These are phyloP conservation scores for Drosophila fungiperda DNA, from an alignment of 2,888 invertebrate species.

Conservation along the genomic window DNA sequence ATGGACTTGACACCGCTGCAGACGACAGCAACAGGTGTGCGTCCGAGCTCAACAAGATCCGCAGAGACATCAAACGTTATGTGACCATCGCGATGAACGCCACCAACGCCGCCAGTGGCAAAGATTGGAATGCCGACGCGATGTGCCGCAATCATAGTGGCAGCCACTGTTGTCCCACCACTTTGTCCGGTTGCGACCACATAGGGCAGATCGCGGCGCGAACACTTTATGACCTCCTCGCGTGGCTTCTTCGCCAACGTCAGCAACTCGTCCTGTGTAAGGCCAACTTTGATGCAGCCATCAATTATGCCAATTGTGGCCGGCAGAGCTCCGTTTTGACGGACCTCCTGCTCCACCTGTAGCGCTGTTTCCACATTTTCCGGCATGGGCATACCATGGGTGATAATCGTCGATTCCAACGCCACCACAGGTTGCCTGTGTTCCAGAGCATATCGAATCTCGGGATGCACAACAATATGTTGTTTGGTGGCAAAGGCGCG, in stretches of 20 bases:
- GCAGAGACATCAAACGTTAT: slow-evolving; percentile 96
- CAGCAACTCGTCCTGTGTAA: slow-evolving; percentile 88
- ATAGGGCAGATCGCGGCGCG: slow-evolving; percentile 93
- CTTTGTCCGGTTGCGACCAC: slow-evolving; percentile 89
- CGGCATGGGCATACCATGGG: slow-evolving; percentile 99
- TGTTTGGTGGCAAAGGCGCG: slow-evolving; percentile 23
- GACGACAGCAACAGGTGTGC: slow-evolving; percentile 94
- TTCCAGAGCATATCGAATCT: slow-evolving; percentile 89
- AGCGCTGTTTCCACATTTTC: slow-evolving; percentile 94
- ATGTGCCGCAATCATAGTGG: slow-evolving; percentile 94
- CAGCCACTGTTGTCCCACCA: slow-evolving; percentile 98
- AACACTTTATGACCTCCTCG: slow-evolving; percentile 90
- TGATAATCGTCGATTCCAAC: slow-evolving; percentile 98
- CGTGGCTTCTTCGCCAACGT: slow-evolving; percentile 86
- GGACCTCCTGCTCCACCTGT: slow-evolving; percentile 90
- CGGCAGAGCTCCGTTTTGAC: slow-evolving; percentile 92
- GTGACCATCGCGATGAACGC: slow-evolving; percentile 96
- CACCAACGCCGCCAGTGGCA: slow-evolving; percentile 95
- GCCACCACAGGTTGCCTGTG: slow-evolving; percentile 92
- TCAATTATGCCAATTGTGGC: slow-evolving; percentile 96
- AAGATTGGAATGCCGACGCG: slow-evolving; percentile 94
- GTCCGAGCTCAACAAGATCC: slow-evolving; percentile 95
- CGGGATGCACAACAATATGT: slow-evolving; percentile 86
- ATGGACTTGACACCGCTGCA: slow-evolving; percentile 99
- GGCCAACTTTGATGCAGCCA: slow-evolving; percentile 93